Base-by-base conservation (phyloP, 2,888 invertebrate species). In the Pyrrhia umbra region DNA sequence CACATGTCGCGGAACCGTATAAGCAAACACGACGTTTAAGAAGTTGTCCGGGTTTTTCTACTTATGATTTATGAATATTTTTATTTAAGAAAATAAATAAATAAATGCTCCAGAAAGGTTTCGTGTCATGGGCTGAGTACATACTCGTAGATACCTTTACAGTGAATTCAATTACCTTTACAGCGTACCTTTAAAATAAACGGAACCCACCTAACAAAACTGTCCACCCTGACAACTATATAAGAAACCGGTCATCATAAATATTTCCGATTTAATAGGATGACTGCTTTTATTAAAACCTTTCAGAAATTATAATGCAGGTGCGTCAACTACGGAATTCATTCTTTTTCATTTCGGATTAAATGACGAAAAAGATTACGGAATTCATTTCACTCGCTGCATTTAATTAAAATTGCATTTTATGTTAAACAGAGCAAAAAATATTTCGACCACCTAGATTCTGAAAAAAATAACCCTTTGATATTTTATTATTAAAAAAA, bases 381-480 rank as follows among this genome's bases (percentile, higher is more conserved):
- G 57, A 42, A 47, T 21, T 42, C 8, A 34, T 34, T 23, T 6
- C n/a, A 3, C 30, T n/a, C 18, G 23, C 10, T 23, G 43, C 10
- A 39, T 23, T n/a, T 58, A 45, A 50, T 66, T 66, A 50, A 65
- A 66, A 45, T 8, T 46, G 3, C 30, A 39, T 59, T 37, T 23
- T 10, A 4, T 6, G 18, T 0, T 15, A 34, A 34, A 34, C 34
- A 34, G 34, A n/a, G n/a, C 27, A 27, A 2, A 9, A 34, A 2
- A 34, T 34, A 34, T n/a, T n/a, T n/a, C 34, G 34, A 34, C 34
- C 34, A 34, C 34, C 34, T n/a, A 34, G 27, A 9, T 27, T 27
- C 6, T 34, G 34, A 34, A 34, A 34, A n/a, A 34, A 27, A 8
- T 8, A n/a, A n/a, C n/a, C n/a, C n/a, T n/a, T n/a, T n/a, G n/a